Conservation (phyloP, 2,113 vertebrate species). For the Centropus unirufus region DNA sequence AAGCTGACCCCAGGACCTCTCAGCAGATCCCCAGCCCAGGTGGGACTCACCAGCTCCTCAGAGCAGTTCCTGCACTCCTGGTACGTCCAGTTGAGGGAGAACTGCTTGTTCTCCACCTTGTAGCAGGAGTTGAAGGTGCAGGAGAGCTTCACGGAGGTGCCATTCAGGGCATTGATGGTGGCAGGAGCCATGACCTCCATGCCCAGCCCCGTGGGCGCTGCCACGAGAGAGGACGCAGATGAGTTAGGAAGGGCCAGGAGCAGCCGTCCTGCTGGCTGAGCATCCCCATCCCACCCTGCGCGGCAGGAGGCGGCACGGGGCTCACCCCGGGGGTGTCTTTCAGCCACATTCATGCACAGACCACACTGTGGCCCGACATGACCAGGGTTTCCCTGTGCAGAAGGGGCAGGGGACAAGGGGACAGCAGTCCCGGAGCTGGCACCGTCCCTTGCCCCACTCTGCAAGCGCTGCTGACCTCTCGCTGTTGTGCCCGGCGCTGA, state of each 20-base stretch:
- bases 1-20: background rate
- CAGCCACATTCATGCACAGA: background rate
- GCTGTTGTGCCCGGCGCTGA: background rate
- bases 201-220: conserved; percentile 72
- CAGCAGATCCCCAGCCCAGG: background rate
- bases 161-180: conserved; percentile 86
- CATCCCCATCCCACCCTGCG: background rate
- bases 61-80: conserved; percentile 86
- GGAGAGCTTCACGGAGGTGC: conserved; percentile 84
- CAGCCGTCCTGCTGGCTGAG: background rate
- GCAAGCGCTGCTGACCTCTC: background rate
- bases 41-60: conserved; percentile 84
- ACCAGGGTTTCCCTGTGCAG: background rate
- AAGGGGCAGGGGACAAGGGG: background rate
- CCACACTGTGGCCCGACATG: background rate
- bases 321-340: background rate
- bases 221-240: background rate
- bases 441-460: background rate
- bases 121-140: conserved; percentile 97
- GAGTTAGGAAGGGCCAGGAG: background rate
- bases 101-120: conserved; percentile 87
- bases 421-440: background rate
- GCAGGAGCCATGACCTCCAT: conserved; percentile 88
- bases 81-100: conserved; percentile 97
- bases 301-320: background rate